phyloP scores from a whole-genome alignment of 1,140 invertebrate genomes.

The Euura saliciscinereae region DNA sequence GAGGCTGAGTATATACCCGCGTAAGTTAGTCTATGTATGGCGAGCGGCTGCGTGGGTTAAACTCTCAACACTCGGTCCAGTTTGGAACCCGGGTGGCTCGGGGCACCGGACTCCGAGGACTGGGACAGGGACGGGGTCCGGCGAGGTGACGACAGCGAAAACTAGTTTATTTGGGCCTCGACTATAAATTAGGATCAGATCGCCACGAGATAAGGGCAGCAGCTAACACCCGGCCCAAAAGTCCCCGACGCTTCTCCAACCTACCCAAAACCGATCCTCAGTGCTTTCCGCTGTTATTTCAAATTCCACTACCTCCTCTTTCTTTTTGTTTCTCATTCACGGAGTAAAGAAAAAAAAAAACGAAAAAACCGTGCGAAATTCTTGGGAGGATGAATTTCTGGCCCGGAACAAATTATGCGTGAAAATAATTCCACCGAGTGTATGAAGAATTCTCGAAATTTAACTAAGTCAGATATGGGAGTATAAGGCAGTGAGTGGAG shows the following conservation, averaged over 20 bases:
- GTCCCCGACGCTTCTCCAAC: slow-evolving; percentile 28
- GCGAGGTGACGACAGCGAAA: slow-evolving; percentile 59
- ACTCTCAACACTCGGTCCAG: slow-evolving; percentile 1
- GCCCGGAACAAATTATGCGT: no score
- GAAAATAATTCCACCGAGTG: no score
- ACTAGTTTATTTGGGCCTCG: slow-evolving; percentile 62
- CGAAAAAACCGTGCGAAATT: not conserved
- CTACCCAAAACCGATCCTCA: not conserved
- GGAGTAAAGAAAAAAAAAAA: not conserved
- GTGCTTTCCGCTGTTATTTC: slow-evolving; percentile 6
- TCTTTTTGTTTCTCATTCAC: not conserved
- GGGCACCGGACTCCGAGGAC: slow-evolving; percentile 7
- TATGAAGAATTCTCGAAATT: no score
- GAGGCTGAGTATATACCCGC: no score
- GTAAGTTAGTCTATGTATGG: not conserved
- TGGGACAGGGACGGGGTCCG: slow-evolving; percentile 26
- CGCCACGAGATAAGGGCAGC: slow-evolving; percentile 58
- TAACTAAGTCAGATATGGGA: no score
- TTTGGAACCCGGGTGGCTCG: slow-evolving; percentile 6
- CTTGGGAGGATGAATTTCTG: not conserved
- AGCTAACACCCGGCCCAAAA: slow-evolving; percentile 59
- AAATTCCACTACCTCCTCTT: not conserved
- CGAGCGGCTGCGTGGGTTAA: not conserved
- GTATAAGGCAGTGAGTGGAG: slow-evolving; percentile 7
- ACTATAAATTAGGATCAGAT: slow-evolving; percentile 64